These are phyloP conservation scores for Sandelia bainsii DNA, from an alignment of 2,797 vertebrate genomes.

Conservation along the genomic window DNA sequence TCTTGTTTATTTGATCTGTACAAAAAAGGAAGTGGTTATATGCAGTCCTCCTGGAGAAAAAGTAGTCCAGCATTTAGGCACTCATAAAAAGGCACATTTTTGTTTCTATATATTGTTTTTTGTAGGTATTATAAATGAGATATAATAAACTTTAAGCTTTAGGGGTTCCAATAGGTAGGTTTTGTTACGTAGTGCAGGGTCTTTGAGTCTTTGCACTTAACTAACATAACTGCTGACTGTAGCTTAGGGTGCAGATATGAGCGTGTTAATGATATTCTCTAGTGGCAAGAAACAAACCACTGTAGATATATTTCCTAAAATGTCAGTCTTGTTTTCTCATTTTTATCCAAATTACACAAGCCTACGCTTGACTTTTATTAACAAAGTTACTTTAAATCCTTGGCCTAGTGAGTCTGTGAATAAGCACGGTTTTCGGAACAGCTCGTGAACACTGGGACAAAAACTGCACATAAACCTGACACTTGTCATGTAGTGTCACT, in stretches of 20 bases:
- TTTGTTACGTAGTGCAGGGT: background rate
- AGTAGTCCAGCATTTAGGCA: background rate
- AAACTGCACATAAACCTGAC: slow-evolving; percentile 10
- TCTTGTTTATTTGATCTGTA: background rate
- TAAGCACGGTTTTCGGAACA: background rate
- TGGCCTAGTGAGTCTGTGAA: background rate
- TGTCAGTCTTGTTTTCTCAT: too few relatives aligned
- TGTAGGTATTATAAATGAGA: too few relatives aligned
- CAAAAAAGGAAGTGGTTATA: background rate
- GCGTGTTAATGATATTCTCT: too few relatives aligned
- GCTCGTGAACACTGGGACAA: background rate
- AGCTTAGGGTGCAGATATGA: background rate
- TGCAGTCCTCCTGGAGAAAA: background rate
- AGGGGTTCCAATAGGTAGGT: too few relatives aligned
- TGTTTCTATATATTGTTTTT: too few relatives aligned
- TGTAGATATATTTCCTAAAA: too few relatives aligned
- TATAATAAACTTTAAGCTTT: too few relatives aligned
- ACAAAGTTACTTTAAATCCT: background rate
- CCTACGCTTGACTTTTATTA: too few relatives aligned
- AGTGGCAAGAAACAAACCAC: too few relatives aligned
- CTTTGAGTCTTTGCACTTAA: background rate
- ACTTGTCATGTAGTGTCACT: slow-evolving; percentile 44
- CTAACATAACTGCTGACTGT: background rate
- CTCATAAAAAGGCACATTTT: background rate
- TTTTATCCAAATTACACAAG: too few relatives aligned